Conservation (phyloP, 1,140 invertebrate species). For the Temnothorax longispinosus region DNA sequence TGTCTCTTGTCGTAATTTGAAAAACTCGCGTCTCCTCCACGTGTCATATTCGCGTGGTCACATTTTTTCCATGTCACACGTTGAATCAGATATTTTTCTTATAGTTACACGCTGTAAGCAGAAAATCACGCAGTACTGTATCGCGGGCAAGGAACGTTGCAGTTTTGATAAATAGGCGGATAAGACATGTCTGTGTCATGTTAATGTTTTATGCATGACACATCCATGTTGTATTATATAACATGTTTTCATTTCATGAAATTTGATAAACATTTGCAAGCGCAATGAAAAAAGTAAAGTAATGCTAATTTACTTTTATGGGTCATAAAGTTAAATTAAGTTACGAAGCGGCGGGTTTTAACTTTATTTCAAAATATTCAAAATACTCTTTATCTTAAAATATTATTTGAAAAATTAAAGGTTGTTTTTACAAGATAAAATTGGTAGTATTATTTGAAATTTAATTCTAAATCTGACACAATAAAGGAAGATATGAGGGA, state of each 20-base stretch:
- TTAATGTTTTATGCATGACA: constrained; percentile 22
- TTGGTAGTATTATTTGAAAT: background rate
- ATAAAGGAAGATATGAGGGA: background rate
- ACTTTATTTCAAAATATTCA: background rate
- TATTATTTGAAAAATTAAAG: constrained; percentile 15
- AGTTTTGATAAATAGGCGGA: constrained; percentile 21
- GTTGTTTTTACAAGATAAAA: background rate
- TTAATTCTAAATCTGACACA: background rate
- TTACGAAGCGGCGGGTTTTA: background rate
- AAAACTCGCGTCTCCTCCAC: background rate
- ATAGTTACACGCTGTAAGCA: background rate
- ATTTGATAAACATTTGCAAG: constrained; percentile 6
- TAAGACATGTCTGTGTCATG: background rate
- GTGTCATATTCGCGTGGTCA: background rate
- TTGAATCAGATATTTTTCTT: constrained; percentile 53
- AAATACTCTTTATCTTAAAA: too few species aligned
- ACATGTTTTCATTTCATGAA: constrained; percentile 1
- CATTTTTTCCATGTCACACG: background rate
- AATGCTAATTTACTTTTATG: constrained; percentile 11
- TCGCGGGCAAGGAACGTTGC: background rate
- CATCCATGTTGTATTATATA: background rate
- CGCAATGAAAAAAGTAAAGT: background rate
- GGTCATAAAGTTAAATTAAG: background rate
- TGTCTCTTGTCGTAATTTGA: background rate
- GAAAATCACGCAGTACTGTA: constrained; percentile 5